Evolutionary conservation across 2,113 vertebrate species (phyloP), one percentile per base, ranked within the genome.

Genomic region (Microcebus tavaratra): DNA sequence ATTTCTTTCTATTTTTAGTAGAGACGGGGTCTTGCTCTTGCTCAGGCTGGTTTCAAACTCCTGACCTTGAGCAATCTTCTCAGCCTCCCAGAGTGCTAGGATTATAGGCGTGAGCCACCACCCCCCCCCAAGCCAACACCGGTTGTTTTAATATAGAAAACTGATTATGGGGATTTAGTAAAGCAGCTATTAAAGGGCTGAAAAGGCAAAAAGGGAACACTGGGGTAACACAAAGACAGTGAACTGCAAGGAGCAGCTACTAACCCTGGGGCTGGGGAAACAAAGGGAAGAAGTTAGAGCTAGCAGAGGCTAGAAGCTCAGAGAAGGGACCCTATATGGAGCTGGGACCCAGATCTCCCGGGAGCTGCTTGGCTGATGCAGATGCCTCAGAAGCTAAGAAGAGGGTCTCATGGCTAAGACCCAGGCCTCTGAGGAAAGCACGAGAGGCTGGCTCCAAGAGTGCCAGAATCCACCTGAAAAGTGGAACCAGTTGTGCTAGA

Each of bases 111-210:
- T 48, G 48, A 48, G 48, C 48, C 48, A 48, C 48, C 48, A n/a
- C 6, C 10, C 2, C 48, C 10, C 48, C 42, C 42, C 42, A 42
- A 48, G 48, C 48, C 48, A 48, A 48, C 48, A 42, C 31, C 20
- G 95, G 68, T 72, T 92, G 79, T 76, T 95, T 96, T 90, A 83
- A 80, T 21, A 70, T 31, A 89, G 63, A 90, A 92, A 90, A 55
- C 20, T 73, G 55, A 92, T 92, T 65, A 83, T 31, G 68, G 2
- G 4, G 34, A 72, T 89, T 93, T 91, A 80, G 1, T 90, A 82
- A 95, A 67, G 39, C 65, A 84, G 48, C 29, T 73, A 10, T 72
- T 61, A 17, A 31, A 61, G 23, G 68, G 8, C 36, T 59, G n/a
- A 63, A n/a, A 86, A 87, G 86, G 57, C 53, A 73, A 75, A 96